phyloP scores from a whole-genome alignment of 1,140 invertebrate species.

The Cotesia chilonis region DNA sequence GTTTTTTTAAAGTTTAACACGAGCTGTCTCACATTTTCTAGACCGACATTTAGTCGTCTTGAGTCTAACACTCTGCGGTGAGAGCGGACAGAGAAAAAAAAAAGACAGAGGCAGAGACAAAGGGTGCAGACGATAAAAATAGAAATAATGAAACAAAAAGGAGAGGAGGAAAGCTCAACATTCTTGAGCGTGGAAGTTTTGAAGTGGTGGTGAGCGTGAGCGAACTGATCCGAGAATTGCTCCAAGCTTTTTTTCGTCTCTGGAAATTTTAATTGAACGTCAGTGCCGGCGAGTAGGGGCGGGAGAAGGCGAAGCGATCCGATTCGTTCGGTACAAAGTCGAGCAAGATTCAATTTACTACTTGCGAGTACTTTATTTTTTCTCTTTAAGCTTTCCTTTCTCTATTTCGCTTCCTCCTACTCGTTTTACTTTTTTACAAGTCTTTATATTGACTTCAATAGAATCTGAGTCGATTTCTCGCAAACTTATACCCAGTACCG shows the following conservation, averaged over 20 bases:
- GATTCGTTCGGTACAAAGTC: conserved; percentile 34
- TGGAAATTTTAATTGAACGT: conserved; percentile 39
- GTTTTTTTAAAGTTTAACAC: not conserved
- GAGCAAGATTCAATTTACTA: conserved; percentile 35
- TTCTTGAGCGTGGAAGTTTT: conserved; percentile 28
- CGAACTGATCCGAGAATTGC: conserved; percentile 34
- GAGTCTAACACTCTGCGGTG: conserved; percentile 9
- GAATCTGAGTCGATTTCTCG: too few species aligned
- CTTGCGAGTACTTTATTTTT: conserved; percentile 17
- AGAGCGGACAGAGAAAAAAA: not conserved
- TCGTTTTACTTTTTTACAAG: not conserved
- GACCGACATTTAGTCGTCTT: conserved; percentile 4
- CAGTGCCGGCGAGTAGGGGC: conserved; percentile 12
- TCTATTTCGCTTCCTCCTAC: not conserved
- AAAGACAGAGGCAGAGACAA: not conserved
- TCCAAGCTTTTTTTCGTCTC: conserved; percentile 31
- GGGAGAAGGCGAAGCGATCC: conserved; percentile 4
- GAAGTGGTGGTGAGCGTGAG: conserved; percentile 22
- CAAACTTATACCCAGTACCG: too few species aligned
- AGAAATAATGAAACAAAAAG: not conserved
- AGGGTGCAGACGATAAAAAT: conserved; percentile 1
- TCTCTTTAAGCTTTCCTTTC: not conserved
- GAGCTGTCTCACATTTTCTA: conserved; percentile 17
- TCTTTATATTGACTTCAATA: too few species aligned
- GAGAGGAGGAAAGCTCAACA: not conserved